Base-by-base conservation (phyloP, 2,113 vertebrate species). In the Haplochromis vanheusdeni region DNA sequence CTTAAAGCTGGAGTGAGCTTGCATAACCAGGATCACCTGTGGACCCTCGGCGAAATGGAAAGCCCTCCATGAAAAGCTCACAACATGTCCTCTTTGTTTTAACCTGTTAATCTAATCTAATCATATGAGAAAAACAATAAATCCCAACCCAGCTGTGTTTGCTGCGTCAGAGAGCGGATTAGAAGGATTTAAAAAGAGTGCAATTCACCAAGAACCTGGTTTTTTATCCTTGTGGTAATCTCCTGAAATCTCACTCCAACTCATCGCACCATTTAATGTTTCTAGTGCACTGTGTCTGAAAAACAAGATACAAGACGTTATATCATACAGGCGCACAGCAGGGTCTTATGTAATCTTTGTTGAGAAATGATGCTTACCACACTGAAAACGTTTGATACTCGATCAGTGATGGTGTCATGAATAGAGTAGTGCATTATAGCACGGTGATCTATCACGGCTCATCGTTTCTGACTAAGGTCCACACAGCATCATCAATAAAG, bases 151-250 rank as follows among this genome's bases (percentile, higher is more conserved):
- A 93, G 91, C 89, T 93, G 91, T 79, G 75, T 86, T 86, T 89
- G 62, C 83, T 88, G 81, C 89, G 73, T 89, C 80, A 90, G 79
- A 87, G 89, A 86, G 81, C 40, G 3, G 94, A 94, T 93, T 94
- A 94, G 87, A 89, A 65, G 91, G 94, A 91, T 94, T 95, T 89
- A 87, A 91, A 89, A 93, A 87, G 82, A 90, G 55, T 89, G 86
- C 87, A 93, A 92, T 84, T 91, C 86, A 89, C 85, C 89, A 88
- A 94, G 87, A 89, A 95, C 94, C 94, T 94, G 89, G 8, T 90
- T 93, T 94, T 94, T 91, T 92, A 91, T 94, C 84, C 89, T 80
- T 2, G 28, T 79, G 42, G 42, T 95, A 96, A 95, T 96, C 95
- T 92, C 75, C 79, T 94, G 84, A 94, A 93, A 91, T 88, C 89